phyloP scores from a whole-genome alignment of 2,888 invertebrate species.

The Sesia apiformis region DNA sequence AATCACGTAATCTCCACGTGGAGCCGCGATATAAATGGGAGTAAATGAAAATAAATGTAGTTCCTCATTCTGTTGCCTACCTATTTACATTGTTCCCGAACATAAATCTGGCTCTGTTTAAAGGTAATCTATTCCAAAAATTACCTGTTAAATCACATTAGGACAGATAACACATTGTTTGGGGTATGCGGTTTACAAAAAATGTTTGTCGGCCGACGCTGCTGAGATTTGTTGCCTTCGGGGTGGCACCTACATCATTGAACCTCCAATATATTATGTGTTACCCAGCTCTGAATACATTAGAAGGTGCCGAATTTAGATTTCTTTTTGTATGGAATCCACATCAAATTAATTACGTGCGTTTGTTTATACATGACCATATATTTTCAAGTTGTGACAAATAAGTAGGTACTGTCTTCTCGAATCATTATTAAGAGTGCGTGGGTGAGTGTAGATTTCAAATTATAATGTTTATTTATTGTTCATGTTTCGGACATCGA shows the following conservation, averaged over 20 bases:
- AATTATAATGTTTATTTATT: conserved; percentile 56
- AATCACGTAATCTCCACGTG: conserved; percentile 75
- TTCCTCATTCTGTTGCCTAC: conserved; percentile 69
- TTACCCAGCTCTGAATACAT: conserved; percentile 29
- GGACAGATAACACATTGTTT: conserved; percentile 69
- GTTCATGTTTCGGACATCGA: conserved; percentile 41
- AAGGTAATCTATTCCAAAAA: conserved; percentile 67
- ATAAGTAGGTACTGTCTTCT: conserved; percentile 23
- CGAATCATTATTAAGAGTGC: conserved; percentile 48
- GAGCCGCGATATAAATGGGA: conserved; percentile 69
- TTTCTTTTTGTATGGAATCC: conserved; percentile 1
- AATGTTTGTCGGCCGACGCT: conserved; percentile 58
- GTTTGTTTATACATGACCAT: not conserved
- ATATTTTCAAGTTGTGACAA: conserved; percentile 7
- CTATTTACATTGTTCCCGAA: conserved; percentile 62
- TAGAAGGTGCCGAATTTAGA: conserved; percentile 27
- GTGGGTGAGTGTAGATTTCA: conserved; percentile 56
- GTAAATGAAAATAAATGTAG: conserved; percentile 74
- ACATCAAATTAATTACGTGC: not conserved
- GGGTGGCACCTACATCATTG: conserved; percentile 61
- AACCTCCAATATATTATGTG: conserved; percentile 47
- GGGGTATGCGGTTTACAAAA: conserved; percentile 54
- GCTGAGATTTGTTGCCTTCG: conserved; percentile 59
- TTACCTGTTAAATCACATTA: conserved; percentile 74
- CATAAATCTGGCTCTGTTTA: conserved; percentile 64